Conservation (phyloP, 2,113 vertebrate genomes). For the Anoura caudifer region DNA sequence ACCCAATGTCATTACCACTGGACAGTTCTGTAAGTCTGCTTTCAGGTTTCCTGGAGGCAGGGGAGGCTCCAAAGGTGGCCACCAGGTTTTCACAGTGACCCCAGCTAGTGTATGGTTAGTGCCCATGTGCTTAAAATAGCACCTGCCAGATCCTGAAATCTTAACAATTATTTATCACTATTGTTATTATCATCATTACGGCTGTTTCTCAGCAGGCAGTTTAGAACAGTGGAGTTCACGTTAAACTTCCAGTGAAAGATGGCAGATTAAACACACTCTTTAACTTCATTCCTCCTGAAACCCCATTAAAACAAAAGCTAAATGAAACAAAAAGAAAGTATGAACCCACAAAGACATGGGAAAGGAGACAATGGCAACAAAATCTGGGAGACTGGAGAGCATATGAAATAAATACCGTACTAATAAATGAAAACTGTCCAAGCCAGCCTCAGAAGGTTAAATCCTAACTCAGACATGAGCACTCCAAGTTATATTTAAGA, state of each 20-base stretch:
- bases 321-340: background rate
- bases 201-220: background rate
- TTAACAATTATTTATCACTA: background rate
- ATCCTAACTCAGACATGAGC: background rate
- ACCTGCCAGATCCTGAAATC: background rate
- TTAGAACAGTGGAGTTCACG: background rate
- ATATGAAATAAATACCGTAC: background rate
- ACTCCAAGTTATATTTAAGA: background rate
- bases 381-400: background rate
- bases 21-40: background rate
- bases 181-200: background rate
- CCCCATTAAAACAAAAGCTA: conserved; percentile 3
- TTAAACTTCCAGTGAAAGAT: conserved; percentile 13
- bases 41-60: background rate
- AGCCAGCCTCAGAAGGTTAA: background rate
- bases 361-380: background rate
- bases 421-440: background rate
- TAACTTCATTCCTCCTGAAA: background rate
- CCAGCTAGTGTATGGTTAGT: background rate
- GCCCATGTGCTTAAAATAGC: conserved; percentile 18
- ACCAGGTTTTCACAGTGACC: background rate
- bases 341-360: background rate
- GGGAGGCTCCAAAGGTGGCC: background rate
- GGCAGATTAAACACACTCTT: background rate
- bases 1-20: background rate